These are phyloP conservation scores for Bostrychus sinensis DNA, from an alignment of 2,113 vertebrate species.

Conservation along the genomic window DNA sequence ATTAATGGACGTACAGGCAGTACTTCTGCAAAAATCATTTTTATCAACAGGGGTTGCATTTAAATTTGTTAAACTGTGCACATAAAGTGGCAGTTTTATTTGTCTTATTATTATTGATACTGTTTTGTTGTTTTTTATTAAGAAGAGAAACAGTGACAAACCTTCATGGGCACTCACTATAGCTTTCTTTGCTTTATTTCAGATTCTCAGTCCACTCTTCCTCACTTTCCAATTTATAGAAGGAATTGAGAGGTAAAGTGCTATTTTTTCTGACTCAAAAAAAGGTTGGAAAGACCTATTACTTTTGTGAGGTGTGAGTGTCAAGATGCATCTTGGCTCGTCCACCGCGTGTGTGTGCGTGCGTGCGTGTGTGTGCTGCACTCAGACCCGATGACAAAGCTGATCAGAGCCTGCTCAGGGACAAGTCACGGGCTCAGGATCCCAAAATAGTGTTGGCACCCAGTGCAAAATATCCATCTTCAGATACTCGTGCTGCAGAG, in stretches of 20 bases:
- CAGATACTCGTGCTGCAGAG: constrained; percentile 62
- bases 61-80: no score
- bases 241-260: constrained; percentile 14
- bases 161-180: neutral
- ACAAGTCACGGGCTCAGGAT: constrained; percentile 52
- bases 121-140: no score
- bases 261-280: neutral
- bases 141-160: neutral
- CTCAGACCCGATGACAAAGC: constrained; percentile 69
- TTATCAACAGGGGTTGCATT: no score
- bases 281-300: constrained; percentile 20
- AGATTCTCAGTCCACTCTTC: constrained; percentile 6
- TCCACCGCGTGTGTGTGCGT: neutral
- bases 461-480: constrained; percentile 73
- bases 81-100: no score
- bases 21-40: no score
- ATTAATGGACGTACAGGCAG: no score
- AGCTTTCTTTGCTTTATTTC: neutral
- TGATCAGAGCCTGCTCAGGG: constrained; percentile 67
- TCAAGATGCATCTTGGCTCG: constrained; percentile 27
- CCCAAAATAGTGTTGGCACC: constrained; percentile 76
- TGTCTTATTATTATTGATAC: neutral
- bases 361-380: constrained; percentile 46
- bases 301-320: constrained; percentile 29
- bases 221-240: constrained; percentile 14